Percentiles rank a stretch among this genome's conserved stretches.
phyloP scores from a whole-genome alignment of 2,888 invertebrate genomes.

The Lepidocyrtoides sp. region DNA sequence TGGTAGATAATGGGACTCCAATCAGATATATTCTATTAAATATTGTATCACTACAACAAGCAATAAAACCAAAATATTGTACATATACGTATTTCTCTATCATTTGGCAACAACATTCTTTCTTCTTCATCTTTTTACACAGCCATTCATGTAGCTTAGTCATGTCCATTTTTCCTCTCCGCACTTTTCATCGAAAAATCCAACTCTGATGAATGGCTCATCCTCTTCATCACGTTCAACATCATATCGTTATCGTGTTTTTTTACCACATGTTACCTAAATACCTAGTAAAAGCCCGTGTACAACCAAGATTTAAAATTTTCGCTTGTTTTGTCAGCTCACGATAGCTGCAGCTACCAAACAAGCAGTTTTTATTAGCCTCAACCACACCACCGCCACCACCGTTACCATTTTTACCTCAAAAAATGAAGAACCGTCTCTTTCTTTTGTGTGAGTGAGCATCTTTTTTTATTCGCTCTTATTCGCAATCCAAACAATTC shows the following conservation, averaged over 20 bases:
- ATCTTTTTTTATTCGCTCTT: not conserved
- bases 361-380: not conserved
- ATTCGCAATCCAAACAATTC: not conserved
- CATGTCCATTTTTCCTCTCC: not conserved
- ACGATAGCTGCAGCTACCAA: not conserved
- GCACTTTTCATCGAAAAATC: not conserved
- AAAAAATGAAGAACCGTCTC: slow-evolving; percentile 2
- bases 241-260: slow-evolving; percentile 5
- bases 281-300: slow-evolving; percentile 11
- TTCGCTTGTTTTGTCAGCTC: not conserved
- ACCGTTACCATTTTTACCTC: slow-evolving; percentile 60
- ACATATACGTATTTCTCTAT: not conserved
- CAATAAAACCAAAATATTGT: slow-evolving; percentile 24
- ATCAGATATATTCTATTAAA: slow-evolving; percentile 41
- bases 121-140: not conserved
- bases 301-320: slow-evolving; percentile 24
- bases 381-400: not conserved
- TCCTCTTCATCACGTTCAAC: slow-evolving; percentile 27
- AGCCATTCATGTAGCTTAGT: slow-evolving; percentile 3
- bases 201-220: not conserved
- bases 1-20: slow-evolving; percentile 47
- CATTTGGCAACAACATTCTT: not conserved
- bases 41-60: not conserved
- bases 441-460: not conserved
- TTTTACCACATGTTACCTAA: slow-evolving; percentile 14